Evolutionary conservation across 2,888 invertebrate genomes (phyloP), one percentile per base, ranked within the genome.

Genomic region (Drosophila subquinaria): DNA sequence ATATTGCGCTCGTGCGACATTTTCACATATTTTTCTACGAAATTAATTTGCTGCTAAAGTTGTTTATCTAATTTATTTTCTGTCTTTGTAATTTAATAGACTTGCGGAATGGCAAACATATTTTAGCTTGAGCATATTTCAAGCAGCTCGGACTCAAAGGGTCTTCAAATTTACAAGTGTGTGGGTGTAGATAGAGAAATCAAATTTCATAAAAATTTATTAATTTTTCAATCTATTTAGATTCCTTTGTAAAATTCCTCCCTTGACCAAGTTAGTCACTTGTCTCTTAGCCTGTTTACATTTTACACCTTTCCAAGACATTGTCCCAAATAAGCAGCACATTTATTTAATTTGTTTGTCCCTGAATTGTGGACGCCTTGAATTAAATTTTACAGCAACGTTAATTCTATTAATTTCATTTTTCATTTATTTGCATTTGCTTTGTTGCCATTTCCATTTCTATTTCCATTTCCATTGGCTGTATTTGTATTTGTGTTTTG

Each of bases 361-460:
- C 75, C 64, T 81, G 76, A 79, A 66, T 42, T 23, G 48, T 48
- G 15, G 52, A 55, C 71, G 78, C 85, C 82, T 84, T 88, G 82
- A 82, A 86, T 87, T 69, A 50, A 75, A 75, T 76, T 87, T 69
- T 51, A 27, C 42, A 60, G 40, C 63, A 56, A 63, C 65, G 69
- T 68, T 88, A 86, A 86, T 89, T 89, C 88, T 64, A 82, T 89
- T 86, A 85, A 88, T 69, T 84, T 84, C 56, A 73, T 79, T 64
- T 88, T 87, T 68, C 55, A 75, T 84, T 75, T 62, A 66, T 74
- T 88, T 79, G 64, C 55, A 50, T 69, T 55, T 55, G 55, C 66
- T 56, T 53, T 36, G 23, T 42, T 43, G 36, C 48, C 47, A 35
- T 60, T 76, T 51, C 52, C 57, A 40, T 45, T 23, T 10, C 13